Evolutionary conservation across 2,888 invertebrate species (phyloP).

Genomic region (Noctuana brunneofusca): DNA sequence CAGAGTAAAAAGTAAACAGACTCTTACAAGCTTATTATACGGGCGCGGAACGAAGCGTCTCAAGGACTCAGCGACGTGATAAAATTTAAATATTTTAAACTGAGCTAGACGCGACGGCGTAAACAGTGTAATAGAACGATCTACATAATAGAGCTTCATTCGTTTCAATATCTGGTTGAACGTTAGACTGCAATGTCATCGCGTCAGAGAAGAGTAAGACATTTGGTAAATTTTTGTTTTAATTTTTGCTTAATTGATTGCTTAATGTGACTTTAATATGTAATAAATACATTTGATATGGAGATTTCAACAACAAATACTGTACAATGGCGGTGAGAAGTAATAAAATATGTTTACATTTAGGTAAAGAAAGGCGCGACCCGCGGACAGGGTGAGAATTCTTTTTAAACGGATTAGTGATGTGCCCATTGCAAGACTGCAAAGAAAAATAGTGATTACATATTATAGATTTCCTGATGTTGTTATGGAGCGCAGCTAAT

Average conservation of each 20-base stretch:
- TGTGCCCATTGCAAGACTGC: neutral
- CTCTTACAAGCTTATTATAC: constrained; percentile 4
- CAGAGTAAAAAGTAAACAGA: neutral
- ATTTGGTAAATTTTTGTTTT: too few relatives aligned
- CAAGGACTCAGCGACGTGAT: neutral
- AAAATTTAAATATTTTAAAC: neutral
- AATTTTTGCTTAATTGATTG: too few relatives aligned
- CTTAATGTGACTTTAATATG: too few relatives aligned
- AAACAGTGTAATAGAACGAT: neutral
- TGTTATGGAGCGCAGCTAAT: too few relatives aligned
- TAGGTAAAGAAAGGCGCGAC: neutral
- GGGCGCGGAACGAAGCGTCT: neutral
- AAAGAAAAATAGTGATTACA: too few relatives aligned
- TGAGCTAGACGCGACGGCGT: neutral
- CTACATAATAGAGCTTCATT: too few relatives aligned
- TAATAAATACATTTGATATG: too few relatives aligned
- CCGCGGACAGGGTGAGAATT: neutral
- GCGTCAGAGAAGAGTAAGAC: too few relatives aligned
- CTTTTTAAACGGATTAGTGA: neutral
- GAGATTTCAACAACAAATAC: too few relatives aligned
- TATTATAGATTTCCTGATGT: too few relatives aligned
- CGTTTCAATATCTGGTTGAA: too few relatives aligned
- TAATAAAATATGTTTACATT: constrained; percentile 1
- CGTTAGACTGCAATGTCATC: too few relatives aligned
- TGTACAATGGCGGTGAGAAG: neutral